Conservation (phyloP, 2,888 invertebrate genomes). For the Rapana venosa region DNA sequence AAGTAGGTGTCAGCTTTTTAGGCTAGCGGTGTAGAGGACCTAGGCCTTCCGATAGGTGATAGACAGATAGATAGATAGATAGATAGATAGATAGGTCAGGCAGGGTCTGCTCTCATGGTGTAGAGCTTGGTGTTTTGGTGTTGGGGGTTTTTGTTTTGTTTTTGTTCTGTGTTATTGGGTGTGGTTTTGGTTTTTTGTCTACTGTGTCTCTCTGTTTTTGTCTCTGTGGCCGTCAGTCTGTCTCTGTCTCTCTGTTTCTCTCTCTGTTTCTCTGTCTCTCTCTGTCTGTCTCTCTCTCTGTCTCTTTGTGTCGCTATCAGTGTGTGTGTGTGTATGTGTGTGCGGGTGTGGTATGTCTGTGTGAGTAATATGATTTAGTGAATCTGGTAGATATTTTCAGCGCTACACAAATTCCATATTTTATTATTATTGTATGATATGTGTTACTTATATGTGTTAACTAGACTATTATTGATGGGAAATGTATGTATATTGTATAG, state of each 20-base stretch:
- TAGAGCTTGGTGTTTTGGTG: too few relatives aligned
- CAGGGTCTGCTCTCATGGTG: too few relatives aligned
- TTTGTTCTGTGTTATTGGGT: too few relatives aligned
- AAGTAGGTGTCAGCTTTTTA: conserved; percentile 56
- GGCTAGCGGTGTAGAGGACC: background rate
- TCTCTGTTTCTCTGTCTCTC: background rate
- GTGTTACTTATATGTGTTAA: too few relatives aligned
- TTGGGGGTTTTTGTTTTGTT: too few relatives aligned
- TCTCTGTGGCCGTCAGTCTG: background rate
- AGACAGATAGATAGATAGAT: background rate
- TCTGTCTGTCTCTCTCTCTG: background rate
- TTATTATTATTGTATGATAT: too few relatives aligned
- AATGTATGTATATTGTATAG: too few relatives aligned
- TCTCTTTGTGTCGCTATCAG: background rate
- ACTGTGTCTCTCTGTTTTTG: background rate
- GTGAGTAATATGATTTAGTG: background rate
- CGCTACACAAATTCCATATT: too few relatives aligned
- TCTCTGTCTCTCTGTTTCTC: background rate
- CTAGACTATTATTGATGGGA: too few relatives aligned
- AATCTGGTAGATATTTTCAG: too few relatives aligned
- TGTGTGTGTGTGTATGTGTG: too few relatives aligned
- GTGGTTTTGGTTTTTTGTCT: too few relatives aligned
- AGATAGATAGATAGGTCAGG: background rate
- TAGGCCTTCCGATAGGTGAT: background rate
- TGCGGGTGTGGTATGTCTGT: background rate